These are phyloP conservation scores for Drosophila niveifrons DNA, from an alignment of 2,888 invertebrate species.

Conservation along the genomic window DNA sequence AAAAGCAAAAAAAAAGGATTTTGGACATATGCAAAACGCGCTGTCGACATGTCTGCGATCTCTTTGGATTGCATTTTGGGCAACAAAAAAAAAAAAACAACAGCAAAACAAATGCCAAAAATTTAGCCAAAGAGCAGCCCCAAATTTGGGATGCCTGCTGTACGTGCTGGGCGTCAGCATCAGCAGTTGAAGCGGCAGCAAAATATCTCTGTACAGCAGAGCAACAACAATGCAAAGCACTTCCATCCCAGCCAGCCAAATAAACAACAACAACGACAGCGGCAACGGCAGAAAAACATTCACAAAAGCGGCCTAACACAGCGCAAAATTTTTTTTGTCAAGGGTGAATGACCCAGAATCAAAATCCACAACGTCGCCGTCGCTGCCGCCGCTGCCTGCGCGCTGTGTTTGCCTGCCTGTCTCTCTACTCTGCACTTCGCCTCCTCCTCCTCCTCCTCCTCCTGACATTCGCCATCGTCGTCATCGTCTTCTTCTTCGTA, in stretches of 20 bases:
- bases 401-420: conserved; percentile 3
- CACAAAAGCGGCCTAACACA: conserved; percentile 78
- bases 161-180: conserved; percentile 72
- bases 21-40: conserved; percentile 49
- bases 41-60: conserved; percentile 58
- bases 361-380: conserved; percentile 74
- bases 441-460: conserved; percentile 37
- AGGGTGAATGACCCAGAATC: conserved; percentile 84
- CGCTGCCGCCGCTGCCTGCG: conserved; percentile 34
- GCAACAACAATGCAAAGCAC: conserved; percentile 38
- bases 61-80: conserved; percentile 67
- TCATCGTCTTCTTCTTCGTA: conserved; percentile 28
- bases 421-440: conserved; percentile 27
- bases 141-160: conserved; percentile 71
- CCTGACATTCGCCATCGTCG: conserved; percentile 15
- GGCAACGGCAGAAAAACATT: conserved; percentile 33
- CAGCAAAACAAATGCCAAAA: conserved; percentile 9
- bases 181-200: conserved; percentile 53
- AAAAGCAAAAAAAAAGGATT: conserved; percentile 24
- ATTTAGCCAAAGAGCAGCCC: conserved; percentile 38
- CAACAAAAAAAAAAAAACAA: conserved; percentile 26
- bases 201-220: conserved; percentile 37
- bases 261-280: conserved; percentile 23
- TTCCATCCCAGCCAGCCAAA: conserved; percentile 38
- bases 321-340: conserved; percentile 78